Percentiles rank a stretch among this genome's conserved stretches.
Conservation (phyloP, 37 sponge, comb jelly and placozoan genomes). For the Mnemiopsis leidyi region DNA sequence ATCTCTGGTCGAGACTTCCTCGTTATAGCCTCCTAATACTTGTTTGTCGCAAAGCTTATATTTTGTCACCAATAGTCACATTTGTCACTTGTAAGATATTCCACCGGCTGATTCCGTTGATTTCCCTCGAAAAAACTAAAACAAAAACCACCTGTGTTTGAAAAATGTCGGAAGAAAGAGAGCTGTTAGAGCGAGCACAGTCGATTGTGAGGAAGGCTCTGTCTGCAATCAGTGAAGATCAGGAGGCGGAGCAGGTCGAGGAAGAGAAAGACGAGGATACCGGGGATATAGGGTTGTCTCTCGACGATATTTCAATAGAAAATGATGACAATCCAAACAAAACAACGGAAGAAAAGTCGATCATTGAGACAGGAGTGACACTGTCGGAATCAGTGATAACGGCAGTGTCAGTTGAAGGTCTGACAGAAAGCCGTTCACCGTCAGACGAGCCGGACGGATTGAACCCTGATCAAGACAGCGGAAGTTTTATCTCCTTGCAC, state of each 20-base stretch:
- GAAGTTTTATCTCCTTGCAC: background rate
- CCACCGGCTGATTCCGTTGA: too few relatives aligned
- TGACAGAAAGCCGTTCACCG: background rate
- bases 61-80: too few relatives aligned
- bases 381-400: background rate
- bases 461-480: background rate
- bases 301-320: background rate
- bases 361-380: background rate
- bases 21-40: too few relatives aligned
- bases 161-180: too few relatives aligned
- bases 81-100: too few relatives aligned
- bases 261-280: too few relatives aligned
- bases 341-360: background rate
- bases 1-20: too few relatives aligned
- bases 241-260: background rate
- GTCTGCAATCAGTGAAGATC: background rate
- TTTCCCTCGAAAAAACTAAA: too few relatives aligned
- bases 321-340: background rate
- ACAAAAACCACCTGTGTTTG: too few relatives aligned
- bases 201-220: conserved; percentile 3
- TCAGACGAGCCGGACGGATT: background rate
- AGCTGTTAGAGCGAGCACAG: background rate
- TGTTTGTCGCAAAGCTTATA: too few relatives aligned
- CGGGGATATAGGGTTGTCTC: too few relatives aligned
- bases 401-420: background rate